phyloP scores from a whole-genome alignment of 30 jellyfish, hydroid and myxozoan genomes.

The Morbakka virulenta region DNA sequence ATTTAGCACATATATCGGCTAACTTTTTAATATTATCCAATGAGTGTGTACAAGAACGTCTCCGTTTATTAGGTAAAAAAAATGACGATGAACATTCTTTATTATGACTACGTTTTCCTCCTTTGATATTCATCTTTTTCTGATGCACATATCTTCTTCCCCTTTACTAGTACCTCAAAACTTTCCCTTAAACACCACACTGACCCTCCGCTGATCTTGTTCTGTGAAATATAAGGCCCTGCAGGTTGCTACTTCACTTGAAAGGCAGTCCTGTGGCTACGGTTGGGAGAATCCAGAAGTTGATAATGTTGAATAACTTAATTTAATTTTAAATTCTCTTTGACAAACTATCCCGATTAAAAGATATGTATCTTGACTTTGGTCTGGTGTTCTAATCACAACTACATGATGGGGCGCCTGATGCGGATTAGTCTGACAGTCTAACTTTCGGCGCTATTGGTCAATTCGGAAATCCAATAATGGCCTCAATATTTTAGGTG shows the following conservation, averaged over 20 bases:
- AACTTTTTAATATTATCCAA: not conserved
- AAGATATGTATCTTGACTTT: not conserved
- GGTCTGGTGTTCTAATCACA: not conserved
- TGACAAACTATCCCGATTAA: not conserved
- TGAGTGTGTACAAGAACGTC: slow-evolving; percentile 3
- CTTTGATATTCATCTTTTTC: not conserved
- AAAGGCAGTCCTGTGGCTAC: not conserved
- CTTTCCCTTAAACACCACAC: not conserved
- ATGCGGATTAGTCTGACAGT: slow-evolving; percentile 3
- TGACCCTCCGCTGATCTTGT: not conserved
- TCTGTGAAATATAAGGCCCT: not conserved
- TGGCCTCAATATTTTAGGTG: not conserved
- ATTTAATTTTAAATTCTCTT: not conserved
- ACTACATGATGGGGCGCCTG: slow-evolving; percentile 29
- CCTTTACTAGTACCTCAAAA: slow-evolving; percentile 10
- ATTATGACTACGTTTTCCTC: not conserved
- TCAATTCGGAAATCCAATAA: not conserved
- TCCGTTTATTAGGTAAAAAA: slow-evolving; percentile 3
- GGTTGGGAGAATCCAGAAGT: not conserved
- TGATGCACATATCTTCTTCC: slow-evolving; percentile 21
- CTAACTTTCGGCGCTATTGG: not conserved
- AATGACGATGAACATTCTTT: slow-evolving; percentile 2
- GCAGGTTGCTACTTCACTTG: not conserved
- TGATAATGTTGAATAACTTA: not conserved
- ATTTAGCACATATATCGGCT: slow-evolving; percentile 77